phyloP scores from a whole-genome alignment of 2,113 vertebrate species.

The Syrrhaptes paradoxus region DNA sequence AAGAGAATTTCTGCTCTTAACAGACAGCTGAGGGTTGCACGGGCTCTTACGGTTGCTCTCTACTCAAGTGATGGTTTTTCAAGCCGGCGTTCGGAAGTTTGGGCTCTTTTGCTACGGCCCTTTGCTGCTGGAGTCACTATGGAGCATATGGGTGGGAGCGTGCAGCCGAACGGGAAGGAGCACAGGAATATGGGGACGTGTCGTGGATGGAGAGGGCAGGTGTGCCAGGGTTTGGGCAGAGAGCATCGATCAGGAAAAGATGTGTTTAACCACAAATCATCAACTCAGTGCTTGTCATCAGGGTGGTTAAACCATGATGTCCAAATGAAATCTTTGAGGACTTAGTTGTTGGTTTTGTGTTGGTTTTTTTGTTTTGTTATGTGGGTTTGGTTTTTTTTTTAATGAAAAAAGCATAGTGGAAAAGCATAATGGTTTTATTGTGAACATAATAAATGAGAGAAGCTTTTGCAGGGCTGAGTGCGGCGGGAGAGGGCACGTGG shows the following conservation, averaged over 20 bases:
- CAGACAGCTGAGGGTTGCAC: background rate
- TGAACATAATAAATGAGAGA: background rate
- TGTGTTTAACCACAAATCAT: fast-evolving
- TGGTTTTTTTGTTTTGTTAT: background rate
- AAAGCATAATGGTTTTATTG: background rate
- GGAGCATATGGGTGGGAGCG: background rate
- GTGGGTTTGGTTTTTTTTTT: background rate
- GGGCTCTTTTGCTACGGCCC: background rate
- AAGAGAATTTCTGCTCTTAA: background rate
- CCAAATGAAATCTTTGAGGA: background rate
- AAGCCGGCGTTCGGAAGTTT: background rate
- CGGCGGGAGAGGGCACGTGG: too few species aligned
- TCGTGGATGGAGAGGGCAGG: background rate
- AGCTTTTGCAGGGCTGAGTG: background rate
- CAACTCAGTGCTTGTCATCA: background rate
- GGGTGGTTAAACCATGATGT: background rate
- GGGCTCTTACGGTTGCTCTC: fast-evolving
- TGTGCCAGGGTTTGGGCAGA: background rate
- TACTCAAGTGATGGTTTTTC: background rate
- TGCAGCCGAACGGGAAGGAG: background rate
- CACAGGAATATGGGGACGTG: background rate
- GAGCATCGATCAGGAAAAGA: background rate
- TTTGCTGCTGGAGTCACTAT: background rate
- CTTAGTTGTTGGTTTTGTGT: background rate
- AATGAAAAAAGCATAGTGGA: background rate